phyloP scores from a whole-genome alignment of 2,797 vertebrate genomes.

The Hafferia zeledoni region DNA sequence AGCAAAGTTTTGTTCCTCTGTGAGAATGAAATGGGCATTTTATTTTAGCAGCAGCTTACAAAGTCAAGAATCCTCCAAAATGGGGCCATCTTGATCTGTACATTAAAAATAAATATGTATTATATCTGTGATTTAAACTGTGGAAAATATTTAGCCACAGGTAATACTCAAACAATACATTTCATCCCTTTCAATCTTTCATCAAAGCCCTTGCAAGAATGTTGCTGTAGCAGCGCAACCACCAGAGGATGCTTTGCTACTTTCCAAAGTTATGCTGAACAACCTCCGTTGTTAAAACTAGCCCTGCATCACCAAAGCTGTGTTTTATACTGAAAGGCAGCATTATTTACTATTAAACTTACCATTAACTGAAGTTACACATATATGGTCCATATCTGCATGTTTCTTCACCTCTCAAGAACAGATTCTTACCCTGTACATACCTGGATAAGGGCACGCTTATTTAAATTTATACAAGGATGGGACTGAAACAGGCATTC shows the following conservation, averaged over 20 bases:
- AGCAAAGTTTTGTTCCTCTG: background rate
- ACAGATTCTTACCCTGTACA: background rate
- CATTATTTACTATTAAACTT: background rate
- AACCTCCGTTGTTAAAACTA: background rate
- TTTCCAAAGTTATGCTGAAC: background rate
- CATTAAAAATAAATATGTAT: background rate
- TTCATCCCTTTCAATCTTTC: background rate
- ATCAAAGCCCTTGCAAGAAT: background rate
- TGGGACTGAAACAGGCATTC: too few relatives aligned
- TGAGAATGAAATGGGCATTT: background rate
- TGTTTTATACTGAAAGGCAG: background rate
- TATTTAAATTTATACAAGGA: background rate
- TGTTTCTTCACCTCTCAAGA: background rate
- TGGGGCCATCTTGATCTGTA: background rate
- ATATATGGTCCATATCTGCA: background rate
- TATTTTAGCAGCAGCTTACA: conserved; percentile 6
- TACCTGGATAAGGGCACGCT: background rate
- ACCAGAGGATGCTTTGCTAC: background rate
- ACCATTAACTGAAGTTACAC: background rate
- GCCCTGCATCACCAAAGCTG: background rate
- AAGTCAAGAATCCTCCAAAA: background rate
- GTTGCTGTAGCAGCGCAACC: background rate
- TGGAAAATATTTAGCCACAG: background rate
- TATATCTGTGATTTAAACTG: background rate
- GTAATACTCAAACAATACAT: background rate